Conservation (phyloP, 1,140 invertebrate genomes). For the Forficula auricularia region DNA sequence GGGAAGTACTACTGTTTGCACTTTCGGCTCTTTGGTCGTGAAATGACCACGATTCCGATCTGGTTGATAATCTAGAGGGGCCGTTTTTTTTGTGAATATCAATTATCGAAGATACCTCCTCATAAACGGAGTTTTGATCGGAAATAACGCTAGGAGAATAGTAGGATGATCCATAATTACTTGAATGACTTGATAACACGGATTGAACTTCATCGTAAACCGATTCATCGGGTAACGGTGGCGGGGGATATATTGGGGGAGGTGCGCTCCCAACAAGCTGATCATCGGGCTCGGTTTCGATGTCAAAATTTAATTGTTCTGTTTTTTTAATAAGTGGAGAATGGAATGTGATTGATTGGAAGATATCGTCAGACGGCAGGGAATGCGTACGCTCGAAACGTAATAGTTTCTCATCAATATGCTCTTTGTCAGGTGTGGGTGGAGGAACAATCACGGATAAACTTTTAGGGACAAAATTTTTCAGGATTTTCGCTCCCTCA, state of each 20-base stretch:
- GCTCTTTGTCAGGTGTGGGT: constrained; percentile 2
- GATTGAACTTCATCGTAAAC: constrained; percentile 36
- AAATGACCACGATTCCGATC: too few species aligned
- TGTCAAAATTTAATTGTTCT: constrained; percentile 7
- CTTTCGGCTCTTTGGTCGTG: too few species aligned
- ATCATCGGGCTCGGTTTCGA: constrained; percentile 9
- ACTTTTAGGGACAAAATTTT: constrained; percentile 14
- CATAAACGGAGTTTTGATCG: neutral
- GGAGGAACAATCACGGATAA: constrained; percentile 10
- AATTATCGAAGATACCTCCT: too few species aligned
- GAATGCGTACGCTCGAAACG: constrained; percentile 22
- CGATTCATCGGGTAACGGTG: constrained; percentile 35
- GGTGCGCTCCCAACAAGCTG: constrained; percentile 24
- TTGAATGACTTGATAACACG: constrained; percentile 24
- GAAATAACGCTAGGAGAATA: neutral
- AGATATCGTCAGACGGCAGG: constrained; percentile 27
- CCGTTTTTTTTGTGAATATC: too few species aligned
- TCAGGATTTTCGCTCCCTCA: constrained; percentile 16
- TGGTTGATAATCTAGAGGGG: too few species aligned
- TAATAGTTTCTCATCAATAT: neutral
- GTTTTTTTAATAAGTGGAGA: constrained; percentile 21
- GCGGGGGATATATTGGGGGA: constrained; percentile 36
- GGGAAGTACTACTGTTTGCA: constrained; percentile 2
- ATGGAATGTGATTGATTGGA: constrained; percentile 28
- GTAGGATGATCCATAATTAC: neutral